Conservation (phyloP, 30 jellyfish, hydroid and myxozoan genomes). For the Catostylus mosaicus region DNA sequence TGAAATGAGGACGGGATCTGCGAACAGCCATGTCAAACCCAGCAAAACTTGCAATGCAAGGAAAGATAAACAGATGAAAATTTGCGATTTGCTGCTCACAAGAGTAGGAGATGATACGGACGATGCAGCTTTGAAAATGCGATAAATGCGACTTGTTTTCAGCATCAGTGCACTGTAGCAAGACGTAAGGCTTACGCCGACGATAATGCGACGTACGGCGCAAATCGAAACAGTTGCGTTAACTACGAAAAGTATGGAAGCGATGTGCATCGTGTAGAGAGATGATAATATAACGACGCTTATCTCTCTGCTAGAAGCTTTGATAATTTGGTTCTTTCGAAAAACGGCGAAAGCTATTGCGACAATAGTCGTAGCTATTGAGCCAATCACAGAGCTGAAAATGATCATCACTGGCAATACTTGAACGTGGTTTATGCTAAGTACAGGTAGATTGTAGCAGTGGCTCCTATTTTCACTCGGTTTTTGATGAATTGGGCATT, state of each 20-base stretch:
- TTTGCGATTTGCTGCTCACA: slow-evolving; percentile 71
- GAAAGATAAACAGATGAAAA: slow-evolving; percentile 54
- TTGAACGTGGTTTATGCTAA: too few relatives aligned
- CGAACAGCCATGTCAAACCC: slow-evolving; percentile 71
- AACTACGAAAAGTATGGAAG: slow-evolving; percentile 30
- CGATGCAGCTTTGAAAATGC: slow-evolving; percentile 71
- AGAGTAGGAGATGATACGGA: slow-evolving; percentile 51
- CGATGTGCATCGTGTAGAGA: slow-evolving; percentile 14
- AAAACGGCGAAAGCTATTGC: too few relatives aligned
- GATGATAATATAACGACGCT: slow-evolving; percentile 27
- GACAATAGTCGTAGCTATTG: too few relatives aligned
- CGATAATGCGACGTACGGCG: slow-evolving; percentile 50
- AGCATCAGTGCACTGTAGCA: slow-evolving; percentile 77
- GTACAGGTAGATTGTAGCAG: too few relatives aligned
- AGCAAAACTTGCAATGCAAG: slow-evolving; percentile 70
- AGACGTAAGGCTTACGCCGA: slow-evolving; percentile 74
- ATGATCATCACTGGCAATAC: too few relatives aligned
- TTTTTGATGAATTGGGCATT: too few relatives aligned
- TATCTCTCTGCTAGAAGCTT: slow-evolving; percentile 56
- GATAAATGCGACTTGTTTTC: slow-evolving; percentile 70
- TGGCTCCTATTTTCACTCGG: too few relatives aligned
- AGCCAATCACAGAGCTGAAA: too few relatives aligned
- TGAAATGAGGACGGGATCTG: slow-evolving; percentile 59
- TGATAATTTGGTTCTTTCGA: slow-evolving; percentile 39
- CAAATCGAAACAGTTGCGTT: slow-evolving; percentile 36